A percentile compares a stretch with the other conserved stretches of the same genome.
phyloP scores from a whole-genome alignment of 2,888 invertebrate genomes.

The Drymonia ruficornis region DNA sequence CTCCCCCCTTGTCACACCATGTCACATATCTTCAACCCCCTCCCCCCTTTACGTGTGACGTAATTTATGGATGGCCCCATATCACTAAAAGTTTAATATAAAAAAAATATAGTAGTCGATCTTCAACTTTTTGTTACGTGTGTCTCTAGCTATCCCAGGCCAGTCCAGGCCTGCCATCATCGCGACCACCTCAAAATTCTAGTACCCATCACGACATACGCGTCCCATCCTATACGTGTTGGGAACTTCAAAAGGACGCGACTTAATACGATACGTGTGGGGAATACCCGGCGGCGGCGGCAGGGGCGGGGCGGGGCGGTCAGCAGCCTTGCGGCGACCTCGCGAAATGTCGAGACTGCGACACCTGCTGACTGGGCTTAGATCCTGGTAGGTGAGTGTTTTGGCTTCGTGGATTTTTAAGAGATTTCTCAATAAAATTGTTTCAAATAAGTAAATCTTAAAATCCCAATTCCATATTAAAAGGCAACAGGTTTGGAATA shows the following conservation, averaged over 20 bases:
- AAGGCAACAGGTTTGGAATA: too few species aligned
- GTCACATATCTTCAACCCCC: too few species aligned
- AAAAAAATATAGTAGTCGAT: too few species aligned
- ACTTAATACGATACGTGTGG: conserved; percentile 3
- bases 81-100: too few species aligned
- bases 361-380: not conserved
- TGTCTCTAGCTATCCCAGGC: not conserved
- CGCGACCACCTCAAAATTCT: not conserved
- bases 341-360: not conserved
- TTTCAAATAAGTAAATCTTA: too few species aligned
- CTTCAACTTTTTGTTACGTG: too few species aligned
- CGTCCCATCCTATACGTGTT: conserved; percentile 1
- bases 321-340: not conserved
- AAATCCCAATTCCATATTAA: too few species aligned
- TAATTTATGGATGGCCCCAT: too few species aligned
- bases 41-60: too few species aligned
- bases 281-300: not conserved
- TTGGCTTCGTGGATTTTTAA: not conserved
- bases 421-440: too few species aligned
- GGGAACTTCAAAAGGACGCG: conserved; percentile 1
- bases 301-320: not conserved
- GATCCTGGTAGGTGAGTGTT: not conserved
- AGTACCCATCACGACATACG: not conserved
- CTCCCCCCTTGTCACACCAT: too few species aligned
- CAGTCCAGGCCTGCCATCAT: not conserved